Evolutionary conservation across 2,797 vertebrate species (phyloP).

Genomic region (Rhinogobio ventralis): DNA sequence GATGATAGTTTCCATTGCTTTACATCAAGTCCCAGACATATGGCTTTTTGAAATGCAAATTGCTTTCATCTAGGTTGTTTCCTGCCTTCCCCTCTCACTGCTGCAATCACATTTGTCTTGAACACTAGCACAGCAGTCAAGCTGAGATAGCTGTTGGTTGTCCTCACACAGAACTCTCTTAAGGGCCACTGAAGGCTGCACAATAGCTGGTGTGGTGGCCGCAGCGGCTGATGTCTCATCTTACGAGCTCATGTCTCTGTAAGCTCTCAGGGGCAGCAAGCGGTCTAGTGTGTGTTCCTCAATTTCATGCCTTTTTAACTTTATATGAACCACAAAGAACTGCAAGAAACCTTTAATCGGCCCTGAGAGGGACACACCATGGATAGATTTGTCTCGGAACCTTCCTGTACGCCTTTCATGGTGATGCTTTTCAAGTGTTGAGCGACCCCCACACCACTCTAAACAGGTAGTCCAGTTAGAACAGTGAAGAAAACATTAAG

Average conservation of each 20-base stretch:
- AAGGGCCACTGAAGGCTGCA: background rate
- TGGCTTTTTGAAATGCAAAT: constrained; percentile 46
- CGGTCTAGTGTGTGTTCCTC: constrained; percentile 41
- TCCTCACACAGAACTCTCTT: constrained; percentile 5
- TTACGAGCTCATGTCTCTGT: constrained; percentile 22
- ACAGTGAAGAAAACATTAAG: background rate
- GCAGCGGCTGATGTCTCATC: constrained; percentile 4
- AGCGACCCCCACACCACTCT: background rate
- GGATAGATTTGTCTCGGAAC: constrained; percentile 31
- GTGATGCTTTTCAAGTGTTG: background rate
- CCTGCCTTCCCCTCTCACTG: background rate
- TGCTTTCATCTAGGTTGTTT: background rate
- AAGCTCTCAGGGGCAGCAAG: constrained; percentile 28
- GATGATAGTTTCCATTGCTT: constrained; percentile 14
- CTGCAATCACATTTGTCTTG: constrained; percentile 34
- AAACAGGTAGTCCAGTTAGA: background rate
- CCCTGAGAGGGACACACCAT: constrained; percentile 16
- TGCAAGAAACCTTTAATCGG: constrained; percentile 45
- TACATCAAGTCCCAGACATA: constrained; percentile 17
- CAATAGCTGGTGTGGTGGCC: background rate
- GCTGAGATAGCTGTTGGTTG: constrained; percentile 19
- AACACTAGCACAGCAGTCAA: constrained; percentile 21
- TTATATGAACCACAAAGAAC: constrained; percentile 51
- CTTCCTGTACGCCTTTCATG: background rate
- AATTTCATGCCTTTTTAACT: constrained; percentile 57